Evolutionary conservation across 2,888 invertebrate genomes (phyloP).

Genomic region (Germaria angustata): DNA sequence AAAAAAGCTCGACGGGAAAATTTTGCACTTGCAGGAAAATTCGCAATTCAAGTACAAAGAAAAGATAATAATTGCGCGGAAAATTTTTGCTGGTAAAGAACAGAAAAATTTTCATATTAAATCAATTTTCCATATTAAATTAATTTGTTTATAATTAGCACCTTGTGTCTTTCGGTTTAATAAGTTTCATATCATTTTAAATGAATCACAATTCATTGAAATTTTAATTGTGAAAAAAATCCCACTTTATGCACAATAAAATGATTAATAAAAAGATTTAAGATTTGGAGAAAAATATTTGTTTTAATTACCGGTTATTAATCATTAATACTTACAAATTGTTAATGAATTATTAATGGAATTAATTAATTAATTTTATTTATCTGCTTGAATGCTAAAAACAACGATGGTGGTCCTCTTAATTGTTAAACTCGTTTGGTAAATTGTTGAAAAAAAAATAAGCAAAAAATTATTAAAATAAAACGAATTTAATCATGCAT

Average conservation of each 20-base stretch:
- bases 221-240: neutral
- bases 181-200: neutral
- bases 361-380: constrained; percentile 18
- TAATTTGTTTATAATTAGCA: constrained; percentile 30
- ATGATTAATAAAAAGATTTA: constrained; percentile 12
- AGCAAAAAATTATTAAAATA: neutral
- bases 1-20: too few species aligned
- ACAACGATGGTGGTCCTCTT: constrained; percentile 3
- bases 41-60: neutral
- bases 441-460: constrained; percentile 1
- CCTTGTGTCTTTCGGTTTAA: constrained; percentile 17
- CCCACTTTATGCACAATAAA: neutral
- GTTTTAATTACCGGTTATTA: constrained; percentile 47
- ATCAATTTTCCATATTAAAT: neutral
- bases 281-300: constrained; percentile 24
- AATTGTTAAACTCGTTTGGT: constrained; percentile 29
- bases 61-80: constrained; percentile 11
- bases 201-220: constrained; percentile 30
- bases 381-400: neutral
- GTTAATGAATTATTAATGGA: constrained; percentile 38
- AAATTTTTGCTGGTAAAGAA: neutral
- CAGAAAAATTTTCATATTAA: too few species aligned
- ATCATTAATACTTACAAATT: constrained; percentile 50
- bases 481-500: neutral
- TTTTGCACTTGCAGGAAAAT: neutral